Evolutionary conservation across 2,113 vertebrate species (phyloP), one percentile per base, ranked within the genome.

Genomic region (Brachyistius frenatus): DNA sequence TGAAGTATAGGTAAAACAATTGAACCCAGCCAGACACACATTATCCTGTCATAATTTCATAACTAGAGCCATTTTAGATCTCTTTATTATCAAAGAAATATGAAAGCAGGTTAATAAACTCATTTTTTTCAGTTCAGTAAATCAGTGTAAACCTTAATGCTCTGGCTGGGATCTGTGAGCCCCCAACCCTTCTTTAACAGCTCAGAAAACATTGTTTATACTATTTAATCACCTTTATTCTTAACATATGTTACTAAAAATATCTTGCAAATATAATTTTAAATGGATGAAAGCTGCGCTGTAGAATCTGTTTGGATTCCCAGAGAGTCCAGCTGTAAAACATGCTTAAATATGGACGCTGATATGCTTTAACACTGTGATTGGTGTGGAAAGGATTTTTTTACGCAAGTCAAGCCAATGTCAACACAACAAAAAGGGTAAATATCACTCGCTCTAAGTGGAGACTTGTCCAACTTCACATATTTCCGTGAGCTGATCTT

Each of bases 401-500:
- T 11, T 44, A 4, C 10, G 13, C 5, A 52, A 52, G 49, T 6
- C 8, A 58, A 52, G 55, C 32, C 46, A n/a, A 79, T 8, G 14
- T 68, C 31, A 79, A 67, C 73, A 54, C 44, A 69, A 55, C 47
- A 36, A 5, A 50, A 5, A 53, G 9, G 31, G 41, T 41, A 62
- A 64, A 54, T 32, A 63, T 53, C 37, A 8, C 32, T 54, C 57
- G 16, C n/a, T 31, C 23, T 72, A 56, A 78, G 66, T 68, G 56
- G 41, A 68, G 54, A 52, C 37, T 36, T 70, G 49, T 80, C 68
- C 44, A 11, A 8, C 44, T 69, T 56, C 14, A 44, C 47, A 39
- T 62, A 64, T 70, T 81, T 76, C 54, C 9, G 15, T 39, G 53
- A 76, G 55, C 32, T 60, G 66, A 73, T 88, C 69, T 69, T 56